Base-by-base conservation (phyloP, 2,797 vertebrate species). In the Menidia menidia region DNA sequence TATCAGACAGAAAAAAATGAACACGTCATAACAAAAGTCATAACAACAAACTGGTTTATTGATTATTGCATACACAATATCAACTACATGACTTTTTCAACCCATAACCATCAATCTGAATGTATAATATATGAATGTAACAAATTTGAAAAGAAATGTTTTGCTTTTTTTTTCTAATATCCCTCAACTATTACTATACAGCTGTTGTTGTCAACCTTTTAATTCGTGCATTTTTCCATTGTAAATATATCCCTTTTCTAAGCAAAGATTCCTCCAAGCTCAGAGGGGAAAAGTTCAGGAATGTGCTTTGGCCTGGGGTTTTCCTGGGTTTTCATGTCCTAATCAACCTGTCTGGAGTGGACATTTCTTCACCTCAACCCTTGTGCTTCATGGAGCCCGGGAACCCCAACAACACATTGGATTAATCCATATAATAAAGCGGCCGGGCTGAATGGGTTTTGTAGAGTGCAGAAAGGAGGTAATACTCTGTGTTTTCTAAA, bases 401-500 rank as follows among this genome's bases (percentile, higher is more conserved):
- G 87, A 82, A 73, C 86, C 57, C 16, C 88, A 88, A 85, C 81
- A 89, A 92, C 89, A 84, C 74, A 87, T 82, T 89, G 78, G 89
- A 90, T 90, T 92, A 93, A 94, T 88, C 86, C 81, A 75, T 90
- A 88, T 88, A 91, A 93, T 94, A 94, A 94, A 94, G 91, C 93
- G 73, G 73, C 87, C 73, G 72, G 85, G 80, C 82, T 87, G 88
- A 92, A 94, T 93, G 91, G 51, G 88, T 92, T 96, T 94, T 94
- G 90, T 95, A 80, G 88, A 73, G 61, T 79, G 78, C 56, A 89
- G 92, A 94, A 86, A 84, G 86, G 88, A 90, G 87, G 86, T 88
- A 91, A 92, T 87, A 89, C 86, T 88, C 68, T 85, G 88, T 94
- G 93, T 94, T 94, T 94, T 94, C 93, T 93, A 90, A 95, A 93